These are phyloP conservation scores for Melanostoma scalare DNA, from an alignment of 2,888 invertebrate species.

Conservation along the genomic window DNA sequence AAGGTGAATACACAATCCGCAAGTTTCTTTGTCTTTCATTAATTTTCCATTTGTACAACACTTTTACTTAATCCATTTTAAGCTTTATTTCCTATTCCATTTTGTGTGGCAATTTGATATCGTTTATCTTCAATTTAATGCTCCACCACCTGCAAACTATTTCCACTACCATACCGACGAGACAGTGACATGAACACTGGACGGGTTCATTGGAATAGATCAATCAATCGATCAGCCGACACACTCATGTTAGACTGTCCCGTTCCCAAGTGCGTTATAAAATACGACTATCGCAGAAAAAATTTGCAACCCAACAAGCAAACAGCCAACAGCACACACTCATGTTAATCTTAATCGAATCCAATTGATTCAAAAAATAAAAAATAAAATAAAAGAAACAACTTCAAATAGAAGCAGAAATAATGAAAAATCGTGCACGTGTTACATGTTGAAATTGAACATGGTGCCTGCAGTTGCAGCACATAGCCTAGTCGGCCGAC, in stretches of 20 bases:
- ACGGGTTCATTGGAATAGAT: conserved; percentile 36
- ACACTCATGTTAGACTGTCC: neutral
- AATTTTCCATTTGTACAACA: no score
- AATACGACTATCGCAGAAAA: conserved; percentile 5
- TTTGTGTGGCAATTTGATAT: conserved; percentile 38
- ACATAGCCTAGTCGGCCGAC: neutral
- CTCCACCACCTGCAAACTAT: neutral
- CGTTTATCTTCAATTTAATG: conserved; percentile 29
- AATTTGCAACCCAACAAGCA: no score
- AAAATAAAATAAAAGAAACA: conserved; percentile 5
- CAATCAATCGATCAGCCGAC: conserved; percentile 53
- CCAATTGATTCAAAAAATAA: conserved; percentile 44
- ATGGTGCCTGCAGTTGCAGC: neutral
- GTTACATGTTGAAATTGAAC: conserved; percentile 18
- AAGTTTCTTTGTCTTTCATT: no score
- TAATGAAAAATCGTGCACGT: conserved; percentile 44
- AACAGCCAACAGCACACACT: conserved; percentile 3
- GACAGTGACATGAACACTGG: conserved; percentile 2
- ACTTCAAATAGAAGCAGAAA: conserved; percentile 10
- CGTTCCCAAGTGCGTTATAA: conserved; percentile 14
- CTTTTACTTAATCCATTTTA: conserved; percentile 3
- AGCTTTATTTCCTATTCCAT: neutral
- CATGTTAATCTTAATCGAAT: conserved; percentile 35
- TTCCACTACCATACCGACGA: neutral
- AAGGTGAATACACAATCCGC: no score